Conservation (phyloP, 2,113 vertebrate species). For the Hippocampus abdominalis region DNA sequence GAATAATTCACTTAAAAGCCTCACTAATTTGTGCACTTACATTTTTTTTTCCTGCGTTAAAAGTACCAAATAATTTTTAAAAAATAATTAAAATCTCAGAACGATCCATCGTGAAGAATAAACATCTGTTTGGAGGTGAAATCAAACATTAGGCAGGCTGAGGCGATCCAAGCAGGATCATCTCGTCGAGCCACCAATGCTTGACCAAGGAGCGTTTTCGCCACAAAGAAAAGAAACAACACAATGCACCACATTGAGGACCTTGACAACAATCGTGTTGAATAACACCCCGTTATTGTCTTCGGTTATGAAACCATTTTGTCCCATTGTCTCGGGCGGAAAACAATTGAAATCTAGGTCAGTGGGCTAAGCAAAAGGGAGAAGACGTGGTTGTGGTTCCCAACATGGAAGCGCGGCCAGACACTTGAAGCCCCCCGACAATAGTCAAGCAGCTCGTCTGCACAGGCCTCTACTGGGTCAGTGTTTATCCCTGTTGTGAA, state of each 20-base stretch:
- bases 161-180: no score
- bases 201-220: conserved; percentile 7
- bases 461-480: conserved; percentile 42
- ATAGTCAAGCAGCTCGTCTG: conserved; percentile 55
- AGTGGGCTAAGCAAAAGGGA: conserved; percentile 68
- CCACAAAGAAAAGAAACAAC: conserved; percentile 27
- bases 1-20: no score
- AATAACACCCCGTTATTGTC: conserved; percentile 74
- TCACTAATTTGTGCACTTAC: no score
- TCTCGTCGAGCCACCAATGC: not conserved
- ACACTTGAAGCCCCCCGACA: conserved; percentile 63
- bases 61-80: not conserved
- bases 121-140: not conserved
- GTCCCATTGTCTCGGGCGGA: conserved; percentile 66
- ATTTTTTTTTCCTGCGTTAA: no score
- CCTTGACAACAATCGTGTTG: conserved; percentile 57
- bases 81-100: no score
- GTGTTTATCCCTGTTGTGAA: conserved; percentile 57
- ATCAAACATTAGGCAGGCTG: not conserved
- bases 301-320: conserved; percentile 70
- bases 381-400: conserved; percentile 54
- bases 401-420: conserved; percentile 63
- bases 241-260: conserved; percentile 52
- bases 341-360: conserved; percentile 80
- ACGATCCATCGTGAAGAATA: not conserved